Base-by-base conservation (phyloP, 2,113 vertebrate genomes). In the Eubucco bourcierii region DNA sequence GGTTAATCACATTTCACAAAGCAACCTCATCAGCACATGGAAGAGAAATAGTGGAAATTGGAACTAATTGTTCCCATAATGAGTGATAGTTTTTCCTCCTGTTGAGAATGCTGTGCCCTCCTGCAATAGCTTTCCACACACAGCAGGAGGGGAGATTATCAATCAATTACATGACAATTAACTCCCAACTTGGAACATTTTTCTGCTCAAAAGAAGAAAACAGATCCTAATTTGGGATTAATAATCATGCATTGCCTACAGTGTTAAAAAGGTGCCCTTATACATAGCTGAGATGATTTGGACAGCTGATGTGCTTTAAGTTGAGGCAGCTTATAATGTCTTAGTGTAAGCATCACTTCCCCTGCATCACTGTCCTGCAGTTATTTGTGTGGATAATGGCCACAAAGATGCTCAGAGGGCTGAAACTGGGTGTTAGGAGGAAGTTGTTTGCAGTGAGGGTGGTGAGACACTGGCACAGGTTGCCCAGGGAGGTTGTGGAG, bases 41-140 rank as follows among this genome's bases (percentile, higher is more conserved):
- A 95, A 95, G 64, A 90, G 91, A 95, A 96, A 93, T 84, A 77
- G 65, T 84, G 64, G 88, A 95, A 95, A 95, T 90, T 95, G 86
- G 89, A 97, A 97, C 88, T 97, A 97, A 97, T 97, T 97, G 93
- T 92, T 41, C 55, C 47, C 34, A 68, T 95, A 97, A 97, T 97
- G 91, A 95, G 80, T 91, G 76, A 85, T 80, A 95, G 27, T 88
- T 88, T 70, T 94, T 84, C 71, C 90, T 91, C 84, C 93, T 87
- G 87, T 95, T 93, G 94, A 94, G 88, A 96, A 93, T 80, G 46
- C 90, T 88, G 89, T 15, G 60, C 65, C 58, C 63, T 73, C 93
- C 90, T 92, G 80, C 53, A 18, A 44, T 28, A 95, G 94, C 90
- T 81, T 96, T 94, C 77, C 12, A 18, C 56, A 73, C 92, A 95